phyloP scores from a whole-genome alignment of 2,113 vertebrate genomes.

The Murina feae region DNA sequence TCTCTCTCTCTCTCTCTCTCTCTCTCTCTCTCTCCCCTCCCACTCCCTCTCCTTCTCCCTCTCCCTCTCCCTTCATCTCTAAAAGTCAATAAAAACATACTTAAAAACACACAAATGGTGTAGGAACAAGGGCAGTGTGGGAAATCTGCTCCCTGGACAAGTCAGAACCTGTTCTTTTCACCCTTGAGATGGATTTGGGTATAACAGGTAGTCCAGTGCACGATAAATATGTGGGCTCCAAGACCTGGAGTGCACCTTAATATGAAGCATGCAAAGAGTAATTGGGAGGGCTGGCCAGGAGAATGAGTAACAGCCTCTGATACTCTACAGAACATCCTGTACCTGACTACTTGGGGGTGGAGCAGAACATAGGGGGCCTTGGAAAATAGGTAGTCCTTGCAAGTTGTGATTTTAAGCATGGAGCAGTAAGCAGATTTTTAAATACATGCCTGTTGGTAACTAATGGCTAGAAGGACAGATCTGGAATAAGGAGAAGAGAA shows the following conservation, averaged over 20 bases:
- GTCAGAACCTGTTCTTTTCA: slow-evolving; percentile 34
- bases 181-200: slow-evolving; percentile 44
- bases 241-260: slow-evolving; percentile 1
- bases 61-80: too few relatives aligned
- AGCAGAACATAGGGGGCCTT: neutral
- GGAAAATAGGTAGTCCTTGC: neutral
- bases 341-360: slow-evolving; percentile 12
- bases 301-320: slow-evolving; percentile 37
- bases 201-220: slow-evolving; percentile 3
- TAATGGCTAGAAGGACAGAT: neutral
- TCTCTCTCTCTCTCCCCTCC: too few relatives aligned
- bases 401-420: neutral
- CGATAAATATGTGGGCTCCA: neutral
- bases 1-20: too few relatives aligned
- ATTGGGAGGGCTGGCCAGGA: neutral
- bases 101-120: too few relatives aligned
- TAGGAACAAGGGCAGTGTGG: neutral
- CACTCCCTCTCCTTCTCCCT: too few relatives aligned
- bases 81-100: too few relatives aligned
- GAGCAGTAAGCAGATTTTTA: neutral
- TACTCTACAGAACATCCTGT: neutral
- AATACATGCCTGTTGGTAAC: neutral
- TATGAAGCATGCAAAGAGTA: slow-evolving; percentile 6
- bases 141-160: slow-evolving; percentile 31
- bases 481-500: neutral